Evolutionary conservation across 1,140 invertebrate species (phyloP).

Genomic region (Eciton burchellii): DNA sequence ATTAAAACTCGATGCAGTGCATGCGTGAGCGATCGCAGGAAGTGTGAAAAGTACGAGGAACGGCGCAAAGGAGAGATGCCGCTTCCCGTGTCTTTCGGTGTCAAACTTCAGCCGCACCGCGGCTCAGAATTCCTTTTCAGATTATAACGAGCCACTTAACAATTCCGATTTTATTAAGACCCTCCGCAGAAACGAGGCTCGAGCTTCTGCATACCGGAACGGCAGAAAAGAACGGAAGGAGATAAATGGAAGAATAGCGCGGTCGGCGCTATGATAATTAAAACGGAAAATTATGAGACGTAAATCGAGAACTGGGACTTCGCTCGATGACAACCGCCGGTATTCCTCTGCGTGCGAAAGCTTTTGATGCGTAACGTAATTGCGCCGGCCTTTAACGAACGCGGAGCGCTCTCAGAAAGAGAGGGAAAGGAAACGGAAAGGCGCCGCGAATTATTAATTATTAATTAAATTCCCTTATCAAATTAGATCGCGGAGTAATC

Average conservation of each 20-base stretch:
- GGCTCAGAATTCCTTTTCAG: conserved; percentile 62
- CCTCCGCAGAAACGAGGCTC: conserved; percentile 13
- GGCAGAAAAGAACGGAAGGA: conserved; percentile 23
- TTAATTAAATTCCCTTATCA: conserved; percentile 45
- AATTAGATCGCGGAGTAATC: conserved; percentile 44
- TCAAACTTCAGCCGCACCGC: conserved; percentile 31
- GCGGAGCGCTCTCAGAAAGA: not conserved
- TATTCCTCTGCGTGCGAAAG: conserved; percentile 36
- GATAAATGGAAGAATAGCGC: conserved; percentile 54
- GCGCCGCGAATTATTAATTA: conserved; percentile 32
- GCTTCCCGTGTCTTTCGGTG: conserved; percentile 30
- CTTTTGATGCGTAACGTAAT: conserved; percentile 50
- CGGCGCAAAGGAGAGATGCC: not conserved
- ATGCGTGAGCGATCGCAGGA: not conserved
- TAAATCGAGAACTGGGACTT: conserved; percentile 47
- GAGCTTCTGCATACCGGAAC: conserved; percentile 56
- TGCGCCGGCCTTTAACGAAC: conserved; percentile 38
- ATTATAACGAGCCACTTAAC: conserved; percentile 74
- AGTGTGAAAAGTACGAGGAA: not conserved
- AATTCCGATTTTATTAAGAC: conserved; percentile 78
- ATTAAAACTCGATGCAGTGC: not conserved
- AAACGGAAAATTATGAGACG: conserved; percentile 56
- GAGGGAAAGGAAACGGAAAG: not conserved
- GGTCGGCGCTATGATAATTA: conserved; percentile 59
- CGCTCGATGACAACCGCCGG: conserved; percentile 3